Conservation (phyloP, 1,140 invertebrate species). For the Camponotus floridanus region DNA sequence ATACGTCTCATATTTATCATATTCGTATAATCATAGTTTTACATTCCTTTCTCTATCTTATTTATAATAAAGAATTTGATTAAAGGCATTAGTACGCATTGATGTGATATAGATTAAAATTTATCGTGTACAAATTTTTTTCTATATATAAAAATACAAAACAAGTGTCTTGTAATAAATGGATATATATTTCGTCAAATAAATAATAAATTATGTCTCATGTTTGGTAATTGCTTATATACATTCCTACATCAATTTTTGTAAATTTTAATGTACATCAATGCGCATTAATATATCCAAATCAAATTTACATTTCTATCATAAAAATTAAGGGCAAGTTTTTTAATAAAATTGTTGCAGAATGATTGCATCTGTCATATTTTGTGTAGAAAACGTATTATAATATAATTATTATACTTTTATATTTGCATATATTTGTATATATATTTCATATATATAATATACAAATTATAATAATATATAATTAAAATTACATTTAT, state of each 20-base stretch:
- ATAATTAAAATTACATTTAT: conserved; percentile 32
- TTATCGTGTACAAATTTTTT: neutral
- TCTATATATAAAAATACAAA: neutral
- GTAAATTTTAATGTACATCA: neutral
- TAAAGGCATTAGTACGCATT: neutral
- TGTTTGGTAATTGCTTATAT: neutral
- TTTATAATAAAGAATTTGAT: conserved; percentile 1
- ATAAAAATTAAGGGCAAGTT: conserved; percentile 26
- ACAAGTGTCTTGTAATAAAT: neutral
- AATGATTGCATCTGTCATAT: conserved; percentile 49
- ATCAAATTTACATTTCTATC: too few relatives aligned
- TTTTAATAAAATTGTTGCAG: neutral
- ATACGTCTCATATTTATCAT: neutral
- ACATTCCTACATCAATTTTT: neutral
- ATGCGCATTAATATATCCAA: neutral
- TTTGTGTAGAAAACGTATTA: conserved; percentile 3
- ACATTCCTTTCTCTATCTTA: neutral
- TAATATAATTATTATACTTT: too few relatives aligned
- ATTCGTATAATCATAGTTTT: neutral
- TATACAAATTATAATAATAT: conserved; percentile 11
- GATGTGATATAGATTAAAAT: neutral
- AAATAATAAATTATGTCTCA: neutral
- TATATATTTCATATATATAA: too few relatives aligned
- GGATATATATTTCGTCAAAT: conserved; percentile 6
- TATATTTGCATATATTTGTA: too few relatives aligned